These are phyloP conservation scores for Pachymerium ferrugineum DNA, from an alignment of 2,888 invertebrate species.

Conservation along the genomic window DNA sequence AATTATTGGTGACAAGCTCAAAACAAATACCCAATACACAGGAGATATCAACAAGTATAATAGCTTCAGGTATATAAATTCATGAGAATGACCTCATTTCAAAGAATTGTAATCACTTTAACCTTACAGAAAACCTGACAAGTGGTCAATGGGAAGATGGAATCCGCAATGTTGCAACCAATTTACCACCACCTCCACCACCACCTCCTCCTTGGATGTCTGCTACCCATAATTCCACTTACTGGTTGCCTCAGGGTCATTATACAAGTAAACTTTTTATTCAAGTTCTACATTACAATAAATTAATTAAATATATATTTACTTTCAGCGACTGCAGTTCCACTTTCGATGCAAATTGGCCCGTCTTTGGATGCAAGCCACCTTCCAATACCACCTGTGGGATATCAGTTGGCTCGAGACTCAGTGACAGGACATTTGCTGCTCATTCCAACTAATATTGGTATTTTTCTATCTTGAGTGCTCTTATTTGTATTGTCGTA, in stretches of 20 bases:
- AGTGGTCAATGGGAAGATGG: slow-evolving; percentile 34
- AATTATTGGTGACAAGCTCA: no score
- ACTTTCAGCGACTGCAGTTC: slow-evolving; percentile 32
- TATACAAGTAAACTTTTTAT: slow-evolving; percentile 35
- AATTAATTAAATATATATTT: neutral
- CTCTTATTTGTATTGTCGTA: neutral
- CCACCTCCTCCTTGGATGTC: slow-evolving; percentile 30
- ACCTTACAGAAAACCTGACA: no score
- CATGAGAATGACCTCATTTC: no score
- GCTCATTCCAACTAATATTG: slow-evolving; percentile 66
- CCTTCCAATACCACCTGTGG: slow-evolving; percentile 56
- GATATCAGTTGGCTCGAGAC: slow-evolving; percentile 80
- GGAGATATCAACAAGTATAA: neutral
- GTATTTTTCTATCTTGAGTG: slow-evolving; percentile 43
- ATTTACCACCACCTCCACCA: slow-evolving; percentile 33
- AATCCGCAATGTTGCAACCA: neutral
- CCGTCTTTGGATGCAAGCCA: slow-evolving; percentile 37
- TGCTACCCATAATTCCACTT: slow-evolving; percentile 31
- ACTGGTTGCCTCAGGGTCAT: slow-evolving; percentile 35
- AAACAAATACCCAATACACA: neutral
- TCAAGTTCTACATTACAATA: slow-evolving; percentile 5
- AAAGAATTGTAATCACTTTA: no score
- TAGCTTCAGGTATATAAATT: neutral
- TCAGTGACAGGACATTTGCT: slow-evolving; percentile 76
- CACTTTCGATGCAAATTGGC: slow-evolving; percentile 35